These are phyloP conservation scores for Parelbella ahira DNA, from an alignment of 2,888 invertebrate genomes.

Conservation along the genomic window DNA sequence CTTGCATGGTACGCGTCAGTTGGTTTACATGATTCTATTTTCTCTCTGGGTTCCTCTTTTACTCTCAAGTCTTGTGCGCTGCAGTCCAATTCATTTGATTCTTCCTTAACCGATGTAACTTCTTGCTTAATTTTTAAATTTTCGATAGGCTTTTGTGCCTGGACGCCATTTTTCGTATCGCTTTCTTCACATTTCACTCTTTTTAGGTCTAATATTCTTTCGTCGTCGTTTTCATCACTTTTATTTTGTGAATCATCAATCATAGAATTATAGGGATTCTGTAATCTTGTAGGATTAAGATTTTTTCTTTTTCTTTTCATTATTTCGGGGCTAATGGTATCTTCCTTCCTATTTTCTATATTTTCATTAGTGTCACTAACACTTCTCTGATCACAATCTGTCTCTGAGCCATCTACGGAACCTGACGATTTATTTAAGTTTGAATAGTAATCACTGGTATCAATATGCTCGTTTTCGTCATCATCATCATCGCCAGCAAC, in stretches of 20 bases:
- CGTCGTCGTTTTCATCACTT: constrained; percentile 46
- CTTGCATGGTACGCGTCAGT: constrained; percentile 33
- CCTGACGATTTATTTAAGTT: constrained; percentile 62
- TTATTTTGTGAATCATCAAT: constrained; percentile 40
- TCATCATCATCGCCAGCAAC: constrained; percentile 90
- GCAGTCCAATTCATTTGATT: constrained; percentile 47
- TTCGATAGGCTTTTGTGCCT: constrained; percentile 26
- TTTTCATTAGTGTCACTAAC: constrained; percentile 63
- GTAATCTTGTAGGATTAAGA: constrained; percentile 91
- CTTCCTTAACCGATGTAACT: constrained; percentile 46
- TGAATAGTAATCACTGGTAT: constrained; percentile 68
- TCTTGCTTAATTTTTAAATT: constrained; percentile 54
- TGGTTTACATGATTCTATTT: constrained; percentile 55
- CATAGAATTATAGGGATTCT: constrained; percentile 56
- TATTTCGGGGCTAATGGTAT: constrained; percentile 76
- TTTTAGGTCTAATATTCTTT: constrained; percentile 56
- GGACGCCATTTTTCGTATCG: constrained; percentile 35
- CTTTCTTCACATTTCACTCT: constrained; percentile 56
- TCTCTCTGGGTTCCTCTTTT: constrained; percentile 59
- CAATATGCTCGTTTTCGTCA: constrained; percentile 81
- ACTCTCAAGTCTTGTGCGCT: constrained; percentile 57
- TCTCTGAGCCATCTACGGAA: constrained; percentile 67
- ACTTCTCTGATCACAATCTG: constrained; percentile 69
- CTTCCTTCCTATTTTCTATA: constrained; percentile 69
- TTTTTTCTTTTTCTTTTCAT: constrained; percentile 92